These are phyloP conservation scores for Mellilla xanthometata DNA, from an alignment of 2,888 invertebrate species.

Conservation along the genomic window DNA sequence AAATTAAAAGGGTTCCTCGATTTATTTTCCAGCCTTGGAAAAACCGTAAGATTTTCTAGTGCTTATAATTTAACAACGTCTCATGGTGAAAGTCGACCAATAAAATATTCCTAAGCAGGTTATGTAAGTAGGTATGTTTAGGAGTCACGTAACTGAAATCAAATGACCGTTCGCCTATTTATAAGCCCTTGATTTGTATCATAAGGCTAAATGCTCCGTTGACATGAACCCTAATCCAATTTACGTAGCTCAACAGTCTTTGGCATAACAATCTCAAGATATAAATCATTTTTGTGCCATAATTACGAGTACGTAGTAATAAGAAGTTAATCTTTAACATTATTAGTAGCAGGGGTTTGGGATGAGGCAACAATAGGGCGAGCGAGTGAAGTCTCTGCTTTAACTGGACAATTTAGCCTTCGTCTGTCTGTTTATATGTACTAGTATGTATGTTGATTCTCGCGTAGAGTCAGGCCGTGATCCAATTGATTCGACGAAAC, in stretches of 20 bases:
- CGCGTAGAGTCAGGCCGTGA: too few relatives aligned
- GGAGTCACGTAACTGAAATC: constrained; percentile 26
- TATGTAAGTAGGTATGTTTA: constrained; percentile 10
- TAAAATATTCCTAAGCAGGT: constrained; percentile 22
- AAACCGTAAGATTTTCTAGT: too few relatives aligned
- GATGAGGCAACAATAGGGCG: too few relatives aligned
- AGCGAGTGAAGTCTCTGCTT: too few relatives aligned
- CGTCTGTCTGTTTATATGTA: too few relatives aligned
- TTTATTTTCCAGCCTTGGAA: too few relatives aligned
- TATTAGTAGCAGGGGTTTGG: too few relatives aligned
- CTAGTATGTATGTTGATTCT: too few relatives aligned
- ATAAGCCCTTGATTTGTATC: constrained; percentile 43
- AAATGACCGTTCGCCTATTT: constrained; percentile 29
- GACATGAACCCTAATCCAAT: constrained; percentile 57
- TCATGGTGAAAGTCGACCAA: constrained; percentile 15
- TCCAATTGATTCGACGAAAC: too few relatives aligned
- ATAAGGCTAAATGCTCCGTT: constrained; percentile 50
- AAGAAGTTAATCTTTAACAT: constrained; percentile 9
- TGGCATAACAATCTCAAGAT: constrained; percentile 51
- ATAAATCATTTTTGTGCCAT: constrained; percentile 69
- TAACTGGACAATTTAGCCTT: too few relatives aligned
- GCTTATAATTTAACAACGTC: too few relatives aligned
- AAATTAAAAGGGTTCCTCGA: too few relatives aligned
- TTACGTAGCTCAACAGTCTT: constrained; percentile 48
- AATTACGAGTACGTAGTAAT: constrained; percentile 35